A percentile compares a stretch with the other conserved stretches of the same genome.
These are phyloP conservation scores for Enteromius trimaculatus DNA, from an alignment of 2,797 vertebrate genomes.

Conservation along the genomic window DNA sequence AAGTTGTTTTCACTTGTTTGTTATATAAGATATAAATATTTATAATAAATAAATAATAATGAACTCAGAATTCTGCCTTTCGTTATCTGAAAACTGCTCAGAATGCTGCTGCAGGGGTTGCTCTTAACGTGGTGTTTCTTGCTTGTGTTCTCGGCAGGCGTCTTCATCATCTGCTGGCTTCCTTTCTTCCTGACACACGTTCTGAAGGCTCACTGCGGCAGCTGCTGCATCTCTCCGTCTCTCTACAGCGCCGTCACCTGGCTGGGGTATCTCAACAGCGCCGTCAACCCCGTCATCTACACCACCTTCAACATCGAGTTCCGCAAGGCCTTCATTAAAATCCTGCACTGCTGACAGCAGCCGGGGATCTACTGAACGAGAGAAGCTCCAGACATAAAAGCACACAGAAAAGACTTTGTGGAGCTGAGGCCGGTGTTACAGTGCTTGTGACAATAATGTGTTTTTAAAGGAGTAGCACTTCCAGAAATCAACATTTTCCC, in stretches of 20 bases:
- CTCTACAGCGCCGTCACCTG: constrained; percentile 80
- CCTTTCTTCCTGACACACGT: constrained; percentile 83
- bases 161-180: constrained; percentile 85
- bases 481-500: too few species aligned
- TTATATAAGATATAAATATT: too few species aligned
- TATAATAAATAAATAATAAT: too few species aligned
- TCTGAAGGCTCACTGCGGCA: constrained; percentile 78
- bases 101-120: background rate
- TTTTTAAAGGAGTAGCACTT: too few species aligned
- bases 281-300: constrained; percentile 82
- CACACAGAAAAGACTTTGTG: too few species aligned
- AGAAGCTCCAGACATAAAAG: too few species aligned
- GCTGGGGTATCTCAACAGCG: constrained; percentile 81
- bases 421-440: too few species aligned
- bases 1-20: too few species aligned
- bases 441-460: too few species aligned
- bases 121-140: background rate
- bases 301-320: constrained; percentile 83
- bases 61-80: too few species aligned
- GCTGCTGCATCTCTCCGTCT: constrained; percentile 78
- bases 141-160: constrained; percentile 65
- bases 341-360: constrained; percentile 74
- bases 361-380: too few species aligned
- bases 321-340: constrained; percentile 81
- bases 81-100: too few species aligned